Evolutionary conservation across 1,140 invertebrate genomes (phyloP), one percentile per base, ranked within the genome.

Genomic region (Diachasmimorpha longicaudata): DNA sequence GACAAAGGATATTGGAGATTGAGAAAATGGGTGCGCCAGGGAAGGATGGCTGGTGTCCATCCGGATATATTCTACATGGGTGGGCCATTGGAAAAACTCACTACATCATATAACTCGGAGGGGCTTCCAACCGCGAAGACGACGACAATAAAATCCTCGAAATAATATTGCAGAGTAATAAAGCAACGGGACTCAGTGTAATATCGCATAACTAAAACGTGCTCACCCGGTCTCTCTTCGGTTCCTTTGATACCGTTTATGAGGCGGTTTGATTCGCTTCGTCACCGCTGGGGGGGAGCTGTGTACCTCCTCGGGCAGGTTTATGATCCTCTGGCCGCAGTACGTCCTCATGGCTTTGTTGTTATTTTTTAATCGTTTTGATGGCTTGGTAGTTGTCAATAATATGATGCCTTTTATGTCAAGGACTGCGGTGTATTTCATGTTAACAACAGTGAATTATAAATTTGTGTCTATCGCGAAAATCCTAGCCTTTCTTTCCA

Each of bases 91-190:
- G 63, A 73, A 77, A 77, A 77, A 77, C 72, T 74, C 46, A 23
- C 11, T 21, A n/a, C 16, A 69, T 69, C 70, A 69, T 74, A 72
- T 72, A 68, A 55, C 58, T 13, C 42, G 0, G 44, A 23, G 10
- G 63, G 67, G 48, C 66, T 74, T 25, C 67, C 69, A 70, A 76
- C 72, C 48, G 21, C 21, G 58, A 42, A 52, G 21, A 69, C 69
- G 21, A 72, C 81, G 81, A 81, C 81, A 75, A 86, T 86, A 87
- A 87, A 86, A 80, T 82, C 82, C 77, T 73, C 78, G 14, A 80
- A 85, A 85, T 84, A 84, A 84, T 82, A 83, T 81, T 79, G 77
- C 81, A 75, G 48, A 79, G 79, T 81, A 77, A 83, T 81, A 80
- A 78, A 79, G 44, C 42, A 46, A 66, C 63, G 72, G 58, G 23